Evolutionary conservation across 1,140 invertebrate species (phyloP), one percentile per base, ranked within the genome.

Genomic region (Homarus americanus): DNA sequence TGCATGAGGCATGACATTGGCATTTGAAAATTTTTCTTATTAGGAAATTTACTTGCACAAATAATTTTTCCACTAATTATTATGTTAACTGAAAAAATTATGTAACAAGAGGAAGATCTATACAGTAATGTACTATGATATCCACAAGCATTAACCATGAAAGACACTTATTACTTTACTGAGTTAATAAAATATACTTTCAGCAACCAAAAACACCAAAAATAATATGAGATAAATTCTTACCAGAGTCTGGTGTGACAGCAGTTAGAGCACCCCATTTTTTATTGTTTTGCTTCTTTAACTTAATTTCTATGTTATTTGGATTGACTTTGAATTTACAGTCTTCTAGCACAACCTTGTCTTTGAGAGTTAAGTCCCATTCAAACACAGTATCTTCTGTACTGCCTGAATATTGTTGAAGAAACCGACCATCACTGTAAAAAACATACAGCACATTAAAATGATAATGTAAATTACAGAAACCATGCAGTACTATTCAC

Each of bases 281-380:
- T 34, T 91, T 87, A 32, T 76, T 82, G 63, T 38, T 79, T 41
- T 87, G 69, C n/a, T 91, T 91, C 53, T 87, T 91, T 12, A 91
- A 78, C 49, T 91, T 91, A 17, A 91, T 87, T 82, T 91, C 91
- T 17, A 91, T 82, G 40, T 87, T 91, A 40, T 75, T 69, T 17
- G 58, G 44, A 69, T 41, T 76, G 40, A 91, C 44, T 69, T 76
- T 82, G 40, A 73, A 91, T 32, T 78, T 82, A 44, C 91, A 91
- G 41, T 91, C 84, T 9, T 76, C 85, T 15, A 87, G 78, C 17
- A 83, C 85, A 44, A 91, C 80, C 53, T 87, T 87, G 58, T 82
- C 91, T 69, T 91, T 91, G 17, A 87, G 79, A 36, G 28, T 58
- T 36, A 87, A 58, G 12, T 86, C 40, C 91, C 91, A 91, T 53